Conservation (phyloP, 2,888 invertebrate species). For the Carterocephalus palaemon region DNA sequence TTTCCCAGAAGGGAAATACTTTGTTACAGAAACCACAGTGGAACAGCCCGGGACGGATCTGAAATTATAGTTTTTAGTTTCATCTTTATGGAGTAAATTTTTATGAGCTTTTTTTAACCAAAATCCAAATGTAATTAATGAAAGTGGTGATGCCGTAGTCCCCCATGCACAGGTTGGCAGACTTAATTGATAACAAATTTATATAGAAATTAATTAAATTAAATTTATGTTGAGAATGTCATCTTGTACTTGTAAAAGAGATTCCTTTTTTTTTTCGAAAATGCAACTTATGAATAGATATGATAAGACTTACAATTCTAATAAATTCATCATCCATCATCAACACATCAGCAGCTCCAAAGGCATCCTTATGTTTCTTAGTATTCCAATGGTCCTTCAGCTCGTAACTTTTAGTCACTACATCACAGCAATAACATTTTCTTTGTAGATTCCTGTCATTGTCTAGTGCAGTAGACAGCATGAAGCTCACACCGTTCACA, state of each 20-base stretch:
- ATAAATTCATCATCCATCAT: constrained; percentile 40
- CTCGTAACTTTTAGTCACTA: constrained; percentile 31
- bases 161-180: no score
- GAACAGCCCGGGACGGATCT: constrained; percentile 50
- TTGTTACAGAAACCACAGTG: constrained; percentile 58
- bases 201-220: no score
- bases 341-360: constrained; percentile 39
- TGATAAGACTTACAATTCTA: constrained; percentile 46
- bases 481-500: constrained; percentile 38
- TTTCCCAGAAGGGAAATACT: constrained; percentile 43
- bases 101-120: no score
- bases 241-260: no score
- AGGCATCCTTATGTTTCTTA: constrained; percentile 39
- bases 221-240: no score
- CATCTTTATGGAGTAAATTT: background rate
- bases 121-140: no score
- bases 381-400: constrained; percentile 41
- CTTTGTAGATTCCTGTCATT: constrained; percentile 35
- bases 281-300: background rate
- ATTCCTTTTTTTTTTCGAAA: no score
- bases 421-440: constrained; percentile 50
- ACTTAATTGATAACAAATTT: no score
- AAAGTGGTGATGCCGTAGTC: no score
- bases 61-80: constrained; percentile 30
- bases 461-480: constrained; percentile 36